phyloP scores from a whole-genome alignment of 1,140 invertebrate species.

The Oreohelix idahoensis region DNA sequence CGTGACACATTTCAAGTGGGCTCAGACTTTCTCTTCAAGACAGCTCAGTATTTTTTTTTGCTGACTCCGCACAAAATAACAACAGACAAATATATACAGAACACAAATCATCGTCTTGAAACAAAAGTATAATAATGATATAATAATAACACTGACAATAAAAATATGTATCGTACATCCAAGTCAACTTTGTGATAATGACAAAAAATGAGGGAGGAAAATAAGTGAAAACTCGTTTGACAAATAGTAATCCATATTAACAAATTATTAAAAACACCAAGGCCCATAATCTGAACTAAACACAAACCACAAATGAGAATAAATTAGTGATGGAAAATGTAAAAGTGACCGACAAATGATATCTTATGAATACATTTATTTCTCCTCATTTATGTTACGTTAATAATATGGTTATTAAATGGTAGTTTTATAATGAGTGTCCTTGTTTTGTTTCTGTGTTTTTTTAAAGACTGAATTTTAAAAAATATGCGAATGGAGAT shows the following conservation, averaged over 20 bases:
- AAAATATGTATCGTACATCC: constrained; percentile 21
- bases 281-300: not conserved
- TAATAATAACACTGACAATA: constrained; percentile 22
- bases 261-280: constrained; percentile 31
- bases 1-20: constrained; percentile 17
- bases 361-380: not conserved
- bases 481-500: not conserved
- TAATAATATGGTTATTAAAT: no score
- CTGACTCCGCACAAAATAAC: constrained; percentile 8
- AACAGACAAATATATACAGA: constrained; percentile 17
- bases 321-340: constrained; percentile 5
- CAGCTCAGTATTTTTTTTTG: not conserved
- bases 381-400: not conserved
- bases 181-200: constrained; percentile 16
- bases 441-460: not conserved
- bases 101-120: not conserved
- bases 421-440: not conserved
- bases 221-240: not conserved
- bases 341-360: constrained; percentile 2
- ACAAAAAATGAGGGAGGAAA: constrained; percentile 3
- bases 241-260: not conserved
- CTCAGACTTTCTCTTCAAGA: not conserved
- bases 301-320: not conserved
- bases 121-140: constrained; percentile 7
- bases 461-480: not conserved